These are phyloP conservation scores for Ophthalmolycus amberensis DNA, from an alignment of 2,113 vertebrate species.

Conservation along the genomic window DNA sequence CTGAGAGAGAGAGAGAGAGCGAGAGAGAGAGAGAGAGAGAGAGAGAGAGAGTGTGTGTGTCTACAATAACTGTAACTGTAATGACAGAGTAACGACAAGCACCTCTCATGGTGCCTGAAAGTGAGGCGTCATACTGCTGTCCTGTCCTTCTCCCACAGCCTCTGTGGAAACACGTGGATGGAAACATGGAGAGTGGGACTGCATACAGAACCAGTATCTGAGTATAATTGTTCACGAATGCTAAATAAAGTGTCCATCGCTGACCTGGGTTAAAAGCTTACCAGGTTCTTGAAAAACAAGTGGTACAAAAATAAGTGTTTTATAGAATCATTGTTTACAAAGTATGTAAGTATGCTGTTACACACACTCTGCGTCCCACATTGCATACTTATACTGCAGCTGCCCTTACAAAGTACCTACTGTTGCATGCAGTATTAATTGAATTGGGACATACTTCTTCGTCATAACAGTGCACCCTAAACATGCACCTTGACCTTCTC, in stretches of 20 bases:
- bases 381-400: neutral
- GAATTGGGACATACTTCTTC: neutral
- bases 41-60: conserved; percentile 10
- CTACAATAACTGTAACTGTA: conserved; percentile 62
- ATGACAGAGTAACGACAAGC: conserved; percentile 60
- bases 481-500: neutral
- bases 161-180: conserved; percentile 8
- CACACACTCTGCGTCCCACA: neutral
- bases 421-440: neutral
- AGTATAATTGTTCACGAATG: neutral
- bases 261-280: neutral
- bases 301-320: neutral
- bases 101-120: conserved; percentile 53
- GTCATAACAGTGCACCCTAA: neutral
- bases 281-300: neutral
- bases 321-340: neutral
- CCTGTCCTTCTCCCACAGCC: conserved; percentile 31
- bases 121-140: conserved; percentile 52
- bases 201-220: neutral
- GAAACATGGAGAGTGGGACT: neutral
- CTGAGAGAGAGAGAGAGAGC: neutral
- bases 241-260: neutral
- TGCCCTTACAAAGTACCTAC: neutral
- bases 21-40: neutral
- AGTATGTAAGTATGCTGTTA: neutral